Percentiles rank a stretch among this genome's conserved stretches.
Conservation (phyloP, 2,888 invertebrate genomes). For the Neuroscelio doddi region DNA sequence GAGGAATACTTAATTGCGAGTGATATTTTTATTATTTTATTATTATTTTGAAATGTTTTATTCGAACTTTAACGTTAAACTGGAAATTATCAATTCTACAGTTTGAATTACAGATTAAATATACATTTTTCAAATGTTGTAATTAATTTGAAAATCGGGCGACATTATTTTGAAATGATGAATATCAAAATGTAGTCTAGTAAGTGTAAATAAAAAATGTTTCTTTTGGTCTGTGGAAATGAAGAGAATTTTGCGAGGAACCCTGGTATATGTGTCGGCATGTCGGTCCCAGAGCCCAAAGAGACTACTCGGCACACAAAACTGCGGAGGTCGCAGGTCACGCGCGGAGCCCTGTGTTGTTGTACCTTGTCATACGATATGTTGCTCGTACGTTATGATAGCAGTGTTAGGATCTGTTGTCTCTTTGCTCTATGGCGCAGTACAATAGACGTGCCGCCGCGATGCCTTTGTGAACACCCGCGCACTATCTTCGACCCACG, state of each 20-base stretch:
- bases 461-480: slow-evolving; percentile 21
- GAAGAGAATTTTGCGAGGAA: slow-evolving; percentile 36
- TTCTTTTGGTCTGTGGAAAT: too few species aligned
- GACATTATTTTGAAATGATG: too few species aligned
- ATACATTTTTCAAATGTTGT: too few species aligned
- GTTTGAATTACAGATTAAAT: too few species aligned
- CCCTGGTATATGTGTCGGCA: slow-evolving; percentile 53
- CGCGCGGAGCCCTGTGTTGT: slow-evolving; percentile 55
- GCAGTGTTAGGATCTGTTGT: slow-evolving; percentile 26
- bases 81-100: too few species aligned
- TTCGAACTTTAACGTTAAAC: too few species aligned
- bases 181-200: too few species aligned
- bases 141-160: too few species aligned
- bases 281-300: slow-evolving; percentile 54
- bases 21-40: too few species aligned
- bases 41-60: too few species aligned
- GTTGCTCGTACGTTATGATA: slow-evolving; percentile 62
- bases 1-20: too few species aligned
- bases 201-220: too few species aligned
- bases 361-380: slow-evolving; percentile 67
- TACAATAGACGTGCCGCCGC: slow-evolving; percentile 25
- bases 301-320: slow-evolving; percentile 57
- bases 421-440: slow-evolving; percentile 14
- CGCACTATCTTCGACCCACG: slow-evolving; percentile 12
- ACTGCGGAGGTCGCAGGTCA: slow-evolving; percentile 65